Evolutionary conservation across 2,113 vertebrate genomes (phyloP), one percentile per base, ranked within the genome.

Genomic region (Pseudolaguvia tuberculata): DNA sequence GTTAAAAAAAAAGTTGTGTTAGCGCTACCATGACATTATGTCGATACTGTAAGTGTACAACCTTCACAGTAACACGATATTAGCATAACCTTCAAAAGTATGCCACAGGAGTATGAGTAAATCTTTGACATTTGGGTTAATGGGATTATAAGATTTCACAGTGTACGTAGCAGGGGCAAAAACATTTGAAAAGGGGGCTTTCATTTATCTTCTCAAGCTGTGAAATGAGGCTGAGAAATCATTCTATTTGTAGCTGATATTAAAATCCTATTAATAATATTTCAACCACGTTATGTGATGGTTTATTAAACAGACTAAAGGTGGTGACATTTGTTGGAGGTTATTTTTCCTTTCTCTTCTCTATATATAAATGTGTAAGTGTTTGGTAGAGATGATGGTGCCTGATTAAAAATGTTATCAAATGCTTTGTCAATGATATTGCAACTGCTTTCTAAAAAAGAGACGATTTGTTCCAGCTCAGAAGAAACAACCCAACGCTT

Each of bases 341-440:
- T 45, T 39, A n/a, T 48, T 67, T 50, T 50, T 20, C 25, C 27
- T 55, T 67, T 59, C 72, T 72, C 74, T 59, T 39, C 39, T 48
- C 62, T 81, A 81, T 72, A 72, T 81, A 78, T 70, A 78, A 76
- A 76, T 62, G 55, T 78, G 76, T 75, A 81, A 56, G 72, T 76
- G 70, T 81, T 81, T 80, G 82, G 77, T 75, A 67, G 62, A 71
- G 72, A 67, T 63, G 31, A 68, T 68, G 47, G 75, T 73, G 58
- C 72, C 67, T 78, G 69, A 81, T 83, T 81, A 72, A 81, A 42
- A 81, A 78, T 81, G 75, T 81, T 81, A 83, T 81, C 77, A 75
- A 78, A 79, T 75, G 79, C 78, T 81, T 79, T 81, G 75, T 77
- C 82, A 77, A 72, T 80, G 78, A 77, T 75, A 76, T 75, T 76